phyloP scores from a whole-genome alignment of 2,113 vertebrate genomes.

The Eclectus roratus region DNA sequence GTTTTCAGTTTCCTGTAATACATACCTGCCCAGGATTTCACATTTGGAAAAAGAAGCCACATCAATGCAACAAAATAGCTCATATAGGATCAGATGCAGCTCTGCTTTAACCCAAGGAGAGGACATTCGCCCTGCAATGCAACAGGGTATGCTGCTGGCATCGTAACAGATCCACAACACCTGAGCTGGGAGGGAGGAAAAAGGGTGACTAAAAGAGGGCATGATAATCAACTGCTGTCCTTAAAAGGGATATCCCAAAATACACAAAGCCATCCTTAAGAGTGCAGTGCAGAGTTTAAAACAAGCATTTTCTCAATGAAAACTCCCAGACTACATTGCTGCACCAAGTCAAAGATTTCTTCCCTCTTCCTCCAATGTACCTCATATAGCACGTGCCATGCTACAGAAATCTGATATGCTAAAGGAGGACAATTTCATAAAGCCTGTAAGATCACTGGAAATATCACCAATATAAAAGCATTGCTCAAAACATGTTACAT shows the following conservation, averaged over 20 bases:
- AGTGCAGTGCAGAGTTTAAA: neutral
- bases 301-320: neutral
- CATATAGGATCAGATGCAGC: slow-evolving; percentile 48
- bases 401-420: neutral
- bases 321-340: neutral
- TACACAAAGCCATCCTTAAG: neutral
- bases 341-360: neutral
- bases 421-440: neutral
- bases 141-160: neutral
- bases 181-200: slow-evolving; percentile 6
- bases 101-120: slow-evolving; percentile 41
- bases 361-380: neutral
- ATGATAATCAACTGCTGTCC: neutral
- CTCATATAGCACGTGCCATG: neutral
- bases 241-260: neutral
- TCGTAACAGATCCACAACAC: slow-evolving; percentile 14
- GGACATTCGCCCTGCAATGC: neutral
- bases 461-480: neutral
- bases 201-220: neutral
- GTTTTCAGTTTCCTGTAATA: slow-evolving; percentile 36
- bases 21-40: slow-evolving; percentile 21
- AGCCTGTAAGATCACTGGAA: neutral
- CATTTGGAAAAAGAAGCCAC: slow-evolving; percentile 52
- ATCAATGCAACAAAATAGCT: slow-evolving; percentile 49
- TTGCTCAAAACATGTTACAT: neutral